Base-by-base conservation (phyloP, 2,888 invertebrate genomes). In the Timema cristinae region DNA sequence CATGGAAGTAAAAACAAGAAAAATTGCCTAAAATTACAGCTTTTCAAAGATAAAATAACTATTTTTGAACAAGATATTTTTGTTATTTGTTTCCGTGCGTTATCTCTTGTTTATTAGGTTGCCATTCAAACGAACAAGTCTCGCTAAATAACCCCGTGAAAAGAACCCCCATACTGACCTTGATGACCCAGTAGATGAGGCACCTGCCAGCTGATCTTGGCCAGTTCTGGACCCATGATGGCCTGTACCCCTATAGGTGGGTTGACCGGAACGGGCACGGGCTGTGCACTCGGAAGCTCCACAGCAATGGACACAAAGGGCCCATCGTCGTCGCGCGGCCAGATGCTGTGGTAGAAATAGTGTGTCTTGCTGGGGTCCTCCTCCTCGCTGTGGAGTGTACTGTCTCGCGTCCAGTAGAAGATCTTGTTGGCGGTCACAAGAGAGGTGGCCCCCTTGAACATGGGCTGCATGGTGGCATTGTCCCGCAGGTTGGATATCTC, bases 391-490 rank as follows among this genome's bases (percentile, higher is more conserved):
- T 91, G 85, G 75, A 94, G 88, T 78, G 90, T 88, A 69, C 87
- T 85, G 0, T 92, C 93, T 78, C 92, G 91, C 0, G 93, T 94
- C 94, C 95, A 95, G 79, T 92, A 94, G 79, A 95, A 94, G 11
- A 91, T 85, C 8, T 91, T 91, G 78, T 91, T 89, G 6, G 90
- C 90, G 79, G 88, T 88, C 0, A 91, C 90, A 73, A 95, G 84
- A 7, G 94, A 94, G 9, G 89, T 85, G 0, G 93, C 92, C 69
- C 90, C 88, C 71, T 86, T 84, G 78, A 94, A 91, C 83, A 89
- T 89, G 0, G 93, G 90, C 48, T 88, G 89, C 79, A 91, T 90
- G 0, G 92, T 91, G 78, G 32, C 32, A 32, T 92, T 92, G 16
- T 84, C 87, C 68, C 92, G 86, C 69, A 94, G 87, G 79, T 94